Evolutionary conservation across 2,113 vertebrate species (phyloP).

Genomic region (Cairina moschata): DNA sequence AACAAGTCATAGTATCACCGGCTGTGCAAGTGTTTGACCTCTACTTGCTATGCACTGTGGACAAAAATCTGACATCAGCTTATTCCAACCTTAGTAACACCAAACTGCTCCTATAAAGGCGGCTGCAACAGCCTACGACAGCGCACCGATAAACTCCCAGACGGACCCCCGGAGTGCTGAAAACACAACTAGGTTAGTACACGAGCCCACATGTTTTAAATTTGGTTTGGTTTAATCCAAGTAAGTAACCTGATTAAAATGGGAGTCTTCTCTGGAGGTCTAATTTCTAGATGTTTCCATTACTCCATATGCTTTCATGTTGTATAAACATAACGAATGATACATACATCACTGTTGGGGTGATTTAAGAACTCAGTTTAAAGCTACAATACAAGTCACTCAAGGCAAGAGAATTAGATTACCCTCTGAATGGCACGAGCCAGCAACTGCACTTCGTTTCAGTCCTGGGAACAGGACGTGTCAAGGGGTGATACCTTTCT

Average conservation of each 20-base stretch:
- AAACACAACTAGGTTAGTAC: conserved; percentile 23
- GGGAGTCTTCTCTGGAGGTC: conserved; percentile 49
- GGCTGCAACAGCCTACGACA: not conserved
- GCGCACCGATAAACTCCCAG: not conserved
- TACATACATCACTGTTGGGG: conserved; percentile 5
- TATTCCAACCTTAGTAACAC: conserved; percentile 61
- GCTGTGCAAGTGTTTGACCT: conserved; percentile 54
- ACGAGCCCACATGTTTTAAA: conserved; percentile 17
- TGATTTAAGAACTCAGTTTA: conserved; percentile 32
- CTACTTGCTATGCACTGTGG: conserved; percentile 38
- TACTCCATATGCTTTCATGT: not conserved
- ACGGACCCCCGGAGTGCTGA: not conserved
- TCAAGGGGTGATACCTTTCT: not conserved
- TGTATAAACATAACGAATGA: not conserved
- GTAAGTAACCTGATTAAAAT: conserved; percentile 43
- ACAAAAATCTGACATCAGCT: conserved; percentile 69
- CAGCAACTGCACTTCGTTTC: not conserved
- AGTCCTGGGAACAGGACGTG: not conserved
- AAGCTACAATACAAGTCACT: not conserved
- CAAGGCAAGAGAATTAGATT: conserved; percentile 10
- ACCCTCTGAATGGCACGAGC: not conserved
- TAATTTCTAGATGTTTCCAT: conserved; percentile 49
- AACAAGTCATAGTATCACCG: conserved; percentile 55
- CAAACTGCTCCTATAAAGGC: conserved; percentile 24
- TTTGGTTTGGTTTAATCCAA: conserved; percentile 41